phyloP scores from a whole-genome alignment of 2,888 invertebrate species.

The Sacculina carcini region DNA sequence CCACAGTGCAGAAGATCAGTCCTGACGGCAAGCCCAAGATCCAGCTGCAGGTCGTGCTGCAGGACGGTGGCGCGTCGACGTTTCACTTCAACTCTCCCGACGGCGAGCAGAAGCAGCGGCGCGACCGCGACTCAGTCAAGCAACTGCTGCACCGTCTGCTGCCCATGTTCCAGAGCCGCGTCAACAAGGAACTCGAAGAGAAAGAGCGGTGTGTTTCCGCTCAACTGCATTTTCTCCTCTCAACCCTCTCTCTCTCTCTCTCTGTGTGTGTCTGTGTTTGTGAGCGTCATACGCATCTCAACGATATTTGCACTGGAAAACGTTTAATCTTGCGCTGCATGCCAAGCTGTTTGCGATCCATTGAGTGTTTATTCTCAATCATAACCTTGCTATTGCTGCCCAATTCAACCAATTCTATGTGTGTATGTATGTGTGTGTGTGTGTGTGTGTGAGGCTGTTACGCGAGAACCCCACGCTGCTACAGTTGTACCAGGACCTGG shows the following conservation, averaged over 20 bases:
- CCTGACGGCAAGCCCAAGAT: constrained; percentile 93
- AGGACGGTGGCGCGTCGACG: constrained; percentile 76
- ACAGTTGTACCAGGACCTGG: constrained; percentile 86
- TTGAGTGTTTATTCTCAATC: too few relatives aligned
- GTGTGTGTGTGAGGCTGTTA: constrained; percentile 40
- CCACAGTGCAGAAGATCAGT: constrained; percentile 17
- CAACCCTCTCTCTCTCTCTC: neutral
- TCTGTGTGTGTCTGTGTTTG: too few relatives aligned
- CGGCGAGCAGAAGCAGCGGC: constrained; percentile 52
- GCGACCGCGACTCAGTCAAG: constrained; percentile 61
- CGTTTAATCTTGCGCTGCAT: too few relatives aligned
- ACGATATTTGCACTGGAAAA: too few relatives aligned
- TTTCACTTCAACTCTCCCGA: constrained; percentile 86
- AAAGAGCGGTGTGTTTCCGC: constrained; percentile 8
- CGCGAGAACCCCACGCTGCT: constrained; percentile 69
- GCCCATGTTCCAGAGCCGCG: constrained; percentile 77
- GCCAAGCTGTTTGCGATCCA: too few relatives aligned
- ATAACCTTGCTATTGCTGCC: too few relatives aligned
- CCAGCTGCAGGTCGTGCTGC: constrained; percentile 83
- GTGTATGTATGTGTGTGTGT: too few relatives aligned
- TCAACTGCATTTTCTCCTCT: neutral
- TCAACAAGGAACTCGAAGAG: constrained; percentile 30
- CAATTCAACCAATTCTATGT: too few relatives aligned
- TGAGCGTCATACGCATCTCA: too few relatives aligned
- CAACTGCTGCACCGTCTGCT: constrained; percentile 58